These are phyloP conservation scores for Heliconius hewitsoni DNA, from an alignment of 1,140 invertebrate genomes.

Conservation along the genomic window DNA sequence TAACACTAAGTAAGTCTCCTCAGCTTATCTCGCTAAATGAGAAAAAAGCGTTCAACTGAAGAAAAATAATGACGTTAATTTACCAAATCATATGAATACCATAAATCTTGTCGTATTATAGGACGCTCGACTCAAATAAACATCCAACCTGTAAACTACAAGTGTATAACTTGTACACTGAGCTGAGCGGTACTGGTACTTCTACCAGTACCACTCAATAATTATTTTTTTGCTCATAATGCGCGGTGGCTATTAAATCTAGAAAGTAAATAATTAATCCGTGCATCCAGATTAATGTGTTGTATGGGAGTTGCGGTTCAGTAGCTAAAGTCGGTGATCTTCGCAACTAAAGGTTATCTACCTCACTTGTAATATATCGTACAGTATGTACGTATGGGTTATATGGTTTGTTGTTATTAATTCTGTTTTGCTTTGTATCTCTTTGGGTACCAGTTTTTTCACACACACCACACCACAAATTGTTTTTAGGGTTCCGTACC, in stretches of 20 bases:
- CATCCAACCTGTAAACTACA: background rate
- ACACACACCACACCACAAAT: too few relatives aligned
- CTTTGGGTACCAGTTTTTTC: background rate
- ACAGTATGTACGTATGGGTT: background rate
- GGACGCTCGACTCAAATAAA: background rate
- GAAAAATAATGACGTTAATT: background rate
- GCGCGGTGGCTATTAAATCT: background rate
- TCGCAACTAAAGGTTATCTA: constrained; percentile 18
- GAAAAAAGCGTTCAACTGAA: too few relatives aligned
- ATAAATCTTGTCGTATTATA: background rate
- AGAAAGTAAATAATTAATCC: constrained; percentile 24
- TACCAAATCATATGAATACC: background rate
- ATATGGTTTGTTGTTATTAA: background rate
- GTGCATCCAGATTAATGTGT: constrained; percentile 25
- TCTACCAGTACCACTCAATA: background rate
- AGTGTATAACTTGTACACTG: background rate
- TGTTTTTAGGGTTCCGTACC: too few relatives aligned
- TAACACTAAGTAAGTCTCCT: too few relatives aligned
- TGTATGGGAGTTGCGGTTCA: constrained; percentile 26
- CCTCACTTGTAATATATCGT: constrained; percentile 14
- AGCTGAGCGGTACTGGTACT: too few relatives aligned
- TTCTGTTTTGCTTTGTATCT: background rate
- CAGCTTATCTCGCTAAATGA: too few relatives aligned
- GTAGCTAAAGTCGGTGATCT: constrained; percentile 23
- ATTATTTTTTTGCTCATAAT: constrained; percentile 6